Conservation (phyloP, 2,113 vertebrate genomes). For the Telmatochromis sp. region DNA sequence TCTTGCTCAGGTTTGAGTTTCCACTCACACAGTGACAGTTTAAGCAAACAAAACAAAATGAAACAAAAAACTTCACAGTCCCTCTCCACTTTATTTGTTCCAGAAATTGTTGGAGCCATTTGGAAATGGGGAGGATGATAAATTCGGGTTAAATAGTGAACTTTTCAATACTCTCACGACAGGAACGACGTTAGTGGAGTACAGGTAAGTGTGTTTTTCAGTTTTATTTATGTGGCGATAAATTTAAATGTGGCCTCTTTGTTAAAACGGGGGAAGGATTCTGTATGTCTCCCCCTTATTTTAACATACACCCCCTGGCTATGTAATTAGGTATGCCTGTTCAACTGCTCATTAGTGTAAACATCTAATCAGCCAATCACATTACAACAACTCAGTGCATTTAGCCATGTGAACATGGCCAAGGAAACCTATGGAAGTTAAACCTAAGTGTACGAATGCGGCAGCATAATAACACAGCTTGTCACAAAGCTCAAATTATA, state of each 20-base stretch:
- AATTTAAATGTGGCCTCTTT: background rate
- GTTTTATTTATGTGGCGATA: background rate
- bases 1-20: slow-evolving; percentile 77
- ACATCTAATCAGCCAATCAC: background rate
- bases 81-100: background rate
- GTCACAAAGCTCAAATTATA: background rate
- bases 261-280: background rate
- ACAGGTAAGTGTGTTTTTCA: slow-evolving; percentile 72
- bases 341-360: background rate
- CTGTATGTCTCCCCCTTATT: background rate
- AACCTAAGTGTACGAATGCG: background rate
- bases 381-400: background rate
- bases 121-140: slow-evolving; percentile 66
- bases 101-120: slow-evolving; percentile 84
- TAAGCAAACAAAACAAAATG: background rate
- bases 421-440: background rate
- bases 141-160: slow-evolving; percentile 83
- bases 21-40: background rate
- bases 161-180: slow-evolving; percentile 73
- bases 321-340: background rate
- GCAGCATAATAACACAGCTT: background rate
- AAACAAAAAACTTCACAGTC: background rate
- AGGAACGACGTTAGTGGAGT: slow-evolving; percentile 82
- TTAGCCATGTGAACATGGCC: background rate
- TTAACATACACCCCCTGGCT: background rate